Percentiles rank a stretch among this genome's conserved stretches.
phyloP scores from a whole-genome alignment of 2,797 vertebrate species.

The Thunnus albacares region DNA sequence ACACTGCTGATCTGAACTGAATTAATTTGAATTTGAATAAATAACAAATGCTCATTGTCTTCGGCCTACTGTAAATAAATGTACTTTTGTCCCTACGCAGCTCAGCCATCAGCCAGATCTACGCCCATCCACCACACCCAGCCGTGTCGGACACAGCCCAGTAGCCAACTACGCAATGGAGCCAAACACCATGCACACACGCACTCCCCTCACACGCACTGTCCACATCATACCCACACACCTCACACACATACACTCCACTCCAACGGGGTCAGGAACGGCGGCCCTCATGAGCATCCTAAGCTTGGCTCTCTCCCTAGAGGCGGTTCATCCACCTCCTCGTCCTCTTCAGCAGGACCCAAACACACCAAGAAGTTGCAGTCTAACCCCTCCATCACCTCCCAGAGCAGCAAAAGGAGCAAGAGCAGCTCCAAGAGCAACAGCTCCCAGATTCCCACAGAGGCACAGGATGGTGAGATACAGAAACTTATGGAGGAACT shows the following conservation, averaged over 20 bases:
- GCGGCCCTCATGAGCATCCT: constrained; percentile 76
- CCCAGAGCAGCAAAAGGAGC: constrained; percentile 94
- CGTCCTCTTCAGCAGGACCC: constrained; percentile 84
- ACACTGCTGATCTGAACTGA: not conserved
- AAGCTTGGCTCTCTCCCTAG: constrained; percentile 81
- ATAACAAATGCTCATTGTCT: not conserved
- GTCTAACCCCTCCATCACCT: constrained; percentile 92
- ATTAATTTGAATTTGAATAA: not conserved
- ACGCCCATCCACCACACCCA: constrained; percentile 72
- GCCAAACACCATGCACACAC: constrained; percentile 75
- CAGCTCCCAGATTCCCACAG: constrained; percentile 93
- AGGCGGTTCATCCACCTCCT: constrained; percentile 83
- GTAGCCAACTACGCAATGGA: constrained; percentile 86
- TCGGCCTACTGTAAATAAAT: constrained; percentile 31
- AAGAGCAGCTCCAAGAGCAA: constrained; percentile 93
- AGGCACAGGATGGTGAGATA: constrained; percentile 92
- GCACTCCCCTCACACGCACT: constrained; percentile 73
- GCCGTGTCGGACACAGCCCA: constrained; percentile 81
- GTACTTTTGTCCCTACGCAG: constrained; percentile 75
- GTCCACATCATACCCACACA: constrained; percentile 68
- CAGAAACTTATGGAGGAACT: not conserved
- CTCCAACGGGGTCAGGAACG: constrained; percentile 79
- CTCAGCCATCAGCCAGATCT: constrained; percentile 90
- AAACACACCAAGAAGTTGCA: constrained; percentile 89
- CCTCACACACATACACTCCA: constrained; percentile 74